Conservation (phyloP, 2,888 invertebrate species). For the Hipparchia sbordonii region DNA sequence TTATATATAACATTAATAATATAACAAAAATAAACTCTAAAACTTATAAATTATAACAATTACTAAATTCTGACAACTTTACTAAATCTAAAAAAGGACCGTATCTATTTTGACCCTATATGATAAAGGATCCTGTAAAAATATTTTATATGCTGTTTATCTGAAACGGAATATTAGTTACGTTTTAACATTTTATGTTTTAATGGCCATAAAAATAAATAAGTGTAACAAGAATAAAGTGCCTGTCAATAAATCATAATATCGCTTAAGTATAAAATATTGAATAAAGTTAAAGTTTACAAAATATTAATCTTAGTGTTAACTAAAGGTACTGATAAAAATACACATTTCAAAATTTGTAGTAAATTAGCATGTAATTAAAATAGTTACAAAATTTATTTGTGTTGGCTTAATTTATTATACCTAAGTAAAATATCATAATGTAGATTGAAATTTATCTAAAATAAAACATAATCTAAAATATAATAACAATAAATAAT, state of each 20-base stretch:
- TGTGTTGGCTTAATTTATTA: background rate
- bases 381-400: background rate
- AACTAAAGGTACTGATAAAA: background rate
- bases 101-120: no score
- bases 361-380: background rate
- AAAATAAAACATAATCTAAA: conserved; percentile 8
- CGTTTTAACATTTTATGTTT: no score
- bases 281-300: background rate
- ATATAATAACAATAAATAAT: background rate
- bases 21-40: no score
- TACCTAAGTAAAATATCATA: background rate
- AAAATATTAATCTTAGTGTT: background rate
- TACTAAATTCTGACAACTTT: background rate
- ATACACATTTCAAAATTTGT: background rate
- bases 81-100: background rate
- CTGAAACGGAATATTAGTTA: no score
- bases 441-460: background rate
- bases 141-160: no score
- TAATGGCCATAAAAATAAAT: no score
- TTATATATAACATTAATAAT: background rate
- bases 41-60: background rate
- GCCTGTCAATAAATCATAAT: background rate
- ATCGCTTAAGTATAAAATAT: background rate
- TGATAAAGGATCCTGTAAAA: no score
- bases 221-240: background rate